Conservation (phyloP, 1,140 invertebrate genomes). For the Orius laevigatus region DNA sequence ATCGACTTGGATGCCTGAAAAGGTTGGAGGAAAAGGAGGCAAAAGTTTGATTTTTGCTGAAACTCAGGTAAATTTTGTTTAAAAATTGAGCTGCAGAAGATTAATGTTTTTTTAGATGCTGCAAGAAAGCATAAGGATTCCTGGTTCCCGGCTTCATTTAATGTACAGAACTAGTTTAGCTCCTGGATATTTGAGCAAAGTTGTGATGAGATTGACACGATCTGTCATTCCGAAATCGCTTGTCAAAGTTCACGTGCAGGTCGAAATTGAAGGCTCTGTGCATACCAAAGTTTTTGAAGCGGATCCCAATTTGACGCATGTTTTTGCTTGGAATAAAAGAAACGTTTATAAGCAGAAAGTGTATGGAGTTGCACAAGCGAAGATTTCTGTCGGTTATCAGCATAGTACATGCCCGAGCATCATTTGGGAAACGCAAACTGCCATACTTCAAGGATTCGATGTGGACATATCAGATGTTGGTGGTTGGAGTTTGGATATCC, state of each 20-base stretch:
- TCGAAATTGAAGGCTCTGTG: conserved; percentile 80
- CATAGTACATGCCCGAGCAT: conserved; percentile 70
- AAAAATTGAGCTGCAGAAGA: too few species aligned
- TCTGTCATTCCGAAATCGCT: conserved; percentile 60
- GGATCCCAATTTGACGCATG: conserved; percentile 84
- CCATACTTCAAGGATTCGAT: conserved; percentile 88
- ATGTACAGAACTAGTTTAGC: conserved; percentile 87
- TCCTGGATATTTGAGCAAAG: conserved; percentile 78
- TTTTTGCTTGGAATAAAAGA: conserved; percentile 91
- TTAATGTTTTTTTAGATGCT: conserved; percentile 79
- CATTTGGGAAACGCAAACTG: conserved; percentile 88
- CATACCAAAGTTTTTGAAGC: conserved; percentile 88
- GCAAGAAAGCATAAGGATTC: conserved; percentile 84
- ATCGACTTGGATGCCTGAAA: conserved; percentile 69
- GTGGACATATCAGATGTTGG: conserved; percentile 93
- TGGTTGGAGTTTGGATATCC: conserved; percentile 93
- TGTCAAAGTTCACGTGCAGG: conserved; percentile 72
- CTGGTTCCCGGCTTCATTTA: conserved; percentile 77
- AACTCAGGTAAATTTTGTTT: conserved; percentile 46
- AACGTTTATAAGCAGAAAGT: conserved; percentile 96
- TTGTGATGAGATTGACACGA: conserved; percentile 79
- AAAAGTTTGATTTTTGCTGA: conserved; percentile 71
- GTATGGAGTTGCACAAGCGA: conserved; percentile 71
- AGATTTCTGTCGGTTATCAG: conserved; percentile 85
- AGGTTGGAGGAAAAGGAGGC: conserved; percentile 64